These are phyloP conservation scores for Macropis europaea DNA, from an alignment of 2,888 invertebrate species.

Conservation along the genomic window DNA sequence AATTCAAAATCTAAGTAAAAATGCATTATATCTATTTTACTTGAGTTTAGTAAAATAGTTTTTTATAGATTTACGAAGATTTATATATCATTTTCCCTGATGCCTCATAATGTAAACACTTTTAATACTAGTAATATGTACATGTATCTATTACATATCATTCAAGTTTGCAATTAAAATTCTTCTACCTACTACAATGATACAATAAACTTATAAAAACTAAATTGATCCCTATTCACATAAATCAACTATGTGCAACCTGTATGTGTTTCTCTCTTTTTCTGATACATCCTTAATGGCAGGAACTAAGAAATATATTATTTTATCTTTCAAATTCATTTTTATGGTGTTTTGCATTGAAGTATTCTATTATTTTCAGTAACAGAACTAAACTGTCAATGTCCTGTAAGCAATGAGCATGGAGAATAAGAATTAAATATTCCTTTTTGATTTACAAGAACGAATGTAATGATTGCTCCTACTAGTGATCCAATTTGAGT, in stretches of 20 bases:
- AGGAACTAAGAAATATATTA: constrained; percentile 5
- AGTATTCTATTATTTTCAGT: not conserved
- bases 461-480: constrained; percentile 87
- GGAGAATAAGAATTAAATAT: constrained; percentile 82
- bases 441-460: constrained; percentile 84
- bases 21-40: constrained; percentile 18
- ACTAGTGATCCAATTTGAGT: constrained; percentile 89
- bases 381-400: constrained; percentile 24
- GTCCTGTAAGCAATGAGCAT: constrained; percentile 51
- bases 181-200: not conserved
- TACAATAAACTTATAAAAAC: constrained; percentile 13
- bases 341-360: not conserved
- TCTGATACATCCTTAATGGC: not conserved
- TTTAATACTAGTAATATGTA: constrained; percentile 13
- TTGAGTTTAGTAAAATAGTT: constrained; percentile 8
- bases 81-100: not conserved
- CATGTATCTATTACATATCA: constrained; percentile 1
- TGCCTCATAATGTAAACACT: not conserved
- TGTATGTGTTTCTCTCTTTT: not conserved
- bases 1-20: constrained; percentile 13
- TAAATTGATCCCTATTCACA: not conserved
- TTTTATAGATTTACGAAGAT: not conserved
- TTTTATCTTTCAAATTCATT: not conserved
- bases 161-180: not conserved
- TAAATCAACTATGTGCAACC: not conserved